A percentile compares a stretch with the other conserved stretches of the same genome.
Evolutionary conservation across 1,140 invertebrate genomes (phyloP).

Genomic region (Brachionus koreanus): DNA sequence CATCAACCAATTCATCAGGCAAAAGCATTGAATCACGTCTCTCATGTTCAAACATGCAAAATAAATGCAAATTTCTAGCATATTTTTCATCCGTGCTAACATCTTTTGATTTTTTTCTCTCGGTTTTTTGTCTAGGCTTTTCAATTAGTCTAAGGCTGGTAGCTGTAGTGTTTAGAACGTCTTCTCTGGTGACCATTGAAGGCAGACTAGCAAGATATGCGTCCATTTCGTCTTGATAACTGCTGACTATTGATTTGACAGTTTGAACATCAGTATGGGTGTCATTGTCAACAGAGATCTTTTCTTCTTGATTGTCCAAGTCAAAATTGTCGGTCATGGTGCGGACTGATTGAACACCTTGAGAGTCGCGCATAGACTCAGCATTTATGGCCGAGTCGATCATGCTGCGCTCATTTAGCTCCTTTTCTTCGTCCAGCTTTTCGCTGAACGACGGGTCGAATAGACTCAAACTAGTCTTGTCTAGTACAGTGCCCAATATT

Average conservation of each 20-base stretch:
- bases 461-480: constrained; percentile 29
- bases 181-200: background rate
- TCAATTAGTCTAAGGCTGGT: background rate
- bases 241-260: background rate
- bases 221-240: constrained; percentile 9
- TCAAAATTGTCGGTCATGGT: background rate
- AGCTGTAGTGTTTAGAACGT: constrained; percentile 12
- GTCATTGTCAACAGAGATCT: background rate
- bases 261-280: background rate
- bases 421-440: background rate
- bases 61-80: constrained; percentile 18
- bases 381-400: background rate
- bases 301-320: background rate
- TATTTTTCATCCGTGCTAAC: background rate
- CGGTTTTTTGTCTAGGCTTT: background rate
- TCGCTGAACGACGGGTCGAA: constrained; percentile 32
- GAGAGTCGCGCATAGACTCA: background rate
- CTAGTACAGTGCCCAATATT: constrained; percentile 10
- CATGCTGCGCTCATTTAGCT: background rate
- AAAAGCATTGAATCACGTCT: background rate
- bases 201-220: constrained; percentile 1
- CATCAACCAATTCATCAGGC: constrained; percentile 4
- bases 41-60: constrained; percentile 38
- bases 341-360: background rate
- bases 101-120: background rate